Conservation (phyloP, 2,113 vertebrate species). For the Galbula dea region DNA sequence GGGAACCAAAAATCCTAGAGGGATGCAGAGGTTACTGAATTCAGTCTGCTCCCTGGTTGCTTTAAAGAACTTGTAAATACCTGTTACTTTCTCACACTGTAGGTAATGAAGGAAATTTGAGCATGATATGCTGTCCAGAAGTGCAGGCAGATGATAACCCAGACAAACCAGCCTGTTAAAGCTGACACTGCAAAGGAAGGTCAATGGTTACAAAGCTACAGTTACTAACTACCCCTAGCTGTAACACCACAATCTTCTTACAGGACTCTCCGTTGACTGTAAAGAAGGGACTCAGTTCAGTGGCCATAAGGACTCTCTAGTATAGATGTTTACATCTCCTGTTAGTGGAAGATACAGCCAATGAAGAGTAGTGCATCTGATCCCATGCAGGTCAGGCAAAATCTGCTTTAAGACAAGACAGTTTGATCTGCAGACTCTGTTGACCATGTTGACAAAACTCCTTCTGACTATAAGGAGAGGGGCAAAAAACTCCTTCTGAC, state of each 20-base stretch:
- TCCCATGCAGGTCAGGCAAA: neutral
- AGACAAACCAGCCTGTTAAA: neutral
- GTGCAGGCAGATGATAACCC: neutral
- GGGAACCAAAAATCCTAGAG: neutral
- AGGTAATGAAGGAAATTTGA: neutral
- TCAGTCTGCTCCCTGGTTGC: neutral
- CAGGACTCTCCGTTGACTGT: rapidly evolving
- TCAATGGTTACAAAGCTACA: neutral
- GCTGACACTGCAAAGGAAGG: neutral
- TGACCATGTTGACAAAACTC: rapidly evolving
- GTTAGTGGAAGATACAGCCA: neutral
- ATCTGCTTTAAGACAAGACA: neutral
- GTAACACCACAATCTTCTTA: neutral
- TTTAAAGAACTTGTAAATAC: neutral
- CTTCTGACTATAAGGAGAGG: neutral
- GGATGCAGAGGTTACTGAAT: neutral
- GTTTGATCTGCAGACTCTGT: neutral
- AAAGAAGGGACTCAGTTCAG: neutral
- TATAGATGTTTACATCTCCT: neutral
- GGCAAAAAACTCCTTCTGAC: neutral
- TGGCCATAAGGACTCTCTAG: neutral
- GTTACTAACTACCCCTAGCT: neutral
- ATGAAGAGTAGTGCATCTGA: neutral
- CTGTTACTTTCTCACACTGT: rapidly evolving
- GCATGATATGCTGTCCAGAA: neutral